Evolutionary conservation across 2,797 vertebrate species (phyloP), one percentile per base, ranked within the genome.

Genomic region (Amniataba percoides): DNA sequence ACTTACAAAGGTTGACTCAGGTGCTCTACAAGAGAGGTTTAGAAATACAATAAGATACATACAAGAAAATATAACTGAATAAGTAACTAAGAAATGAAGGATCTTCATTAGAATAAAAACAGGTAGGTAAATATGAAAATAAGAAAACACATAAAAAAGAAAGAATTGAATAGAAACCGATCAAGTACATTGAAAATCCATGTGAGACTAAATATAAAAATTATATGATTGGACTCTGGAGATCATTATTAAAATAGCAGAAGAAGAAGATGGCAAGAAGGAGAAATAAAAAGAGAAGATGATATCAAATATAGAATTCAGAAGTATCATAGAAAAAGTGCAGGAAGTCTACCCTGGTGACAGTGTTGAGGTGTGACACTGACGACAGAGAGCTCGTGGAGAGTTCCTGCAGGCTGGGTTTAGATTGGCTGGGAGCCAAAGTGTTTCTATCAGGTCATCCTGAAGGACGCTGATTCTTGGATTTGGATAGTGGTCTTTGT

Each of bases 391-490:
- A 31, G 48, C 34, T 43, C 40, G 21, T 52, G 43, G 43, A 49
- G 61, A n/a, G 40, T 18, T 27, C 7, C 48, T 55, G 74, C 25
- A 61, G 70, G 69, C 59, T 13, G 45, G 7, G 52, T 40, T 67
- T 66, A 31, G 18, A 36, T 36, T 74, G 64, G 67, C 49, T 0
- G 6, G 34, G 52, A 71, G 61, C 63, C 63, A 81, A 67, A 62
- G 56, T 62, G 69, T 60, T 67, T 81, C n/a, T 42, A 49, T 49
- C 58, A 59, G 62, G 85, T 88, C 81, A 68, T 10, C 15, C 16
- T 56, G 61, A 86, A 82, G 80, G 74, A 45, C 42, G 4, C 52
- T 25, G 61, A 42, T 45, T 66, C 60, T 45, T 53, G 13, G 14
- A 60, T 42, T 77, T 15, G 18, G 12, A 15, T 1, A 12, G n/a